These are phyloP conservation scores for Ctenodactylus gundi DNA, from an alignment of 2,113 vertebrate species.

Conservation along the genomic window DNA sequence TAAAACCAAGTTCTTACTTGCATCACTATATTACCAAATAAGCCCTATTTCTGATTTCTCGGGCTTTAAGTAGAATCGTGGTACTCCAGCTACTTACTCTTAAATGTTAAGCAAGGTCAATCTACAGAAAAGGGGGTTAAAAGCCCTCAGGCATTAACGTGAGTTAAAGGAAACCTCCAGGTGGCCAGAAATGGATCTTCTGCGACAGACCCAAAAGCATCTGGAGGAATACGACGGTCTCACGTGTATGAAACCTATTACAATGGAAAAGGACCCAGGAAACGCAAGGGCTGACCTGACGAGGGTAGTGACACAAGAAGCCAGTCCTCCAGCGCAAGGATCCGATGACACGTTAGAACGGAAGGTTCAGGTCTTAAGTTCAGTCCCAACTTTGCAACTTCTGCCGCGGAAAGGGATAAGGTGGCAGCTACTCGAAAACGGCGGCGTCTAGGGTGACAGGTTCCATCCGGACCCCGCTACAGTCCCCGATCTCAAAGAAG, in stretches of 20 bases:
- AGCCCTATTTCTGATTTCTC: not conserved
- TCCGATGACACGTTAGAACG: not conserved
- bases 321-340: not conserved
- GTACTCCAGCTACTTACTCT: not conserved
- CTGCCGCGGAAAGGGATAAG: not conserved
- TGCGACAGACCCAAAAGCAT: not conserved
- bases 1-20: not conserved
- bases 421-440: not conserved
- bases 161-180: not conserved
- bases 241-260: not conserved
- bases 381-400: not conserved
- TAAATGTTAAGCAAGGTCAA: not conserved
- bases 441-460: not conserved
- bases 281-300: conserved; percentile 4
- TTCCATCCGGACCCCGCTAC: not conserved
- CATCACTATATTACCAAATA: not conserved
- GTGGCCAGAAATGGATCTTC: not conserved
- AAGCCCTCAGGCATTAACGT: not conserved
- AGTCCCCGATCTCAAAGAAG: not conserved
- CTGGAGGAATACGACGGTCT: not conserved
- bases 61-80: not conserved
- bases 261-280: not conserved
- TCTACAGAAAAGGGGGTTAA: not conserved
- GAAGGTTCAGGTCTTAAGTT: not conserved
- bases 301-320: not conserved